Conservation (phyloP, 2,888 invertebrate genomes). For the Stictocephala bisonia region DNA sequence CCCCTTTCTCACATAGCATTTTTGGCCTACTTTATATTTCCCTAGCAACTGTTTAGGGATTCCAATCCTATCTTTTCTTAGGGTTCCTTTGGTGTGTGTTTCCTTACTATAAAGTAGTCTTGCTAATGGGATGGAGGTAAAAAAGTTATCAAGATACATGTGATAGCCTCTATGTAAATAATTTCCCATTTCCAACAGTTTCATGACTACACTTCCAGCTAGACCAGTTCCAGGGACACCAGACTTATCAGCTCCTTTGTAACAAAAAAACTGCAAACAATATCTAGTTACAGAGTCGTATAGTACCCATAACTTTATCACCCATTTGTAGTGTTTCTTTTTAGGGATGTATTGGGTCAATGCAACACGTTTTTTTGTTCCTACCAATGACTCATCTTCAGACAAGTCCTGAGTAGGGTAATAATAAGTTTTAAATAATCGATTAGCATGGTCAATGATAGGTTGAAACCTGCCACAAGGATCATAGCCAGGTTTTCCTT, state of each 20-base stretch:
- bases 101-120: conserved; percentile 9
- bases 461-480: conserved; percentile 41
- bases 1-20: conserved; percentile 36
- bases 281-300: conserved; percentile 42
- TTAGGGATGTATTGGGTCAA: conserved; percentile 36
- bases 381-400: conserved; percentile 41
- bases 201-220: conserved; percentile 25
- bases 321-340: conserved; percentile 42
- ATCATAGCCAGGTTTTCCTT: conserved; percentile 29
- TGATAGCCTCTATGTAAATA: conserved; percentile 37
- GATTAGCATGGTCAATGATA: conserved; percentile 37
- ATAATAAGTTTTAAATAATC: conserved; percentile 30
- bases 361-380: conserved; percentile 31
- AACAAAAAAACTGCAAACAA: conserved; percentile 41
- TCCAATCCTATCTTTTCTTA: conserved; percentile 35
- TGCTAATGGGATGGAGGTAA: conserved; percentile 21
- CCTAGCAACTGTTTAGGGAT: conserved; percentile 15
- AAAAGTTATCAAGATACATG: conserved; percentile 42
- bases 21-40: conserved; percentile 16
- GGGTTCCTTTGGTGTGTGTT: conserved; percentile 33
- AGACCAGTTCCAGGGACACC: conserved; percentile 33
- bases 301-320: conserved; percentile 42
- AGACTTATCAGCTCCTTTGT: conserved; percentile 24
- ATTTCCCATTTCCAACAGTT: conserved; percentile 17
- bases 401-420: conserved; percentile 20